These are phyloP conservation scores for Tragelaphus imberbis DNA, from an alignment of 2,113 vertebrate genomes.

Conservation along the genomic window DNA sequence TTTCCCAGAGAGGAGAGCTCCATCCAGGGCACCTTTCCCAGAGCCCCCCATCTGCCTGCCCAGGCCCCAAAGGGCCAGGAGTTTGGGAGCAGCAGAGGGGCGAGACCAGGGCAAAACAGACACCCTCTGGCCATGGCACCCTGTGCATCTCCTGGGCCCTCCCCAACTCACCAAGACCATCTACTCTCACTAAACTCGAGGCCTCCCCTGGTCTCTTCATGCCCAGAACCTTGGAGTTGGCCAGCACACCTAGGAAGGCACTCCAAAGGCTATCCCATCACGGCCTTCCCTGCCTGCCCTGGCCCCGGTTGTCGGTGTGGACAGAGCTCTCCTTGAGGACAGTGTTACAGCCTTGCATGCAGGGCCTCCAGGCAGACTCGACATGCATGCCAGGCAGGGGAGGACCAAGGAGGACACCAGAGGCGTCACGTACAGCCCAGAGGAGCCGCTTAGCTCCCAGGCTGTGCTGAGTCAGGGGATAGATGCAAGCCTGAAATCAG, in stretches of 20 bases:
- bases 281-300: neutral
- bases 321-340: slow-evolving; percentile 73
- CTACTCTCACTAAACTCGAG: neutral
- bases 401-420: neutral
- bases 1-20: slow-evolving; percentile 71
- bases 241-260: neutral
- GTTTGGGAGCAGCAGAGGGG: neutral
- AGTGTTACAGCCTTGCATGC: slow-evolving; percentile 9
- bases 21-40: slow-evolving; percentile 32
- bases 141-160: neutral
- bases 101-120: neutral
- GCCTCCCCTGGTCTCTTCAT: neutral
- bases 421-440: neutral
- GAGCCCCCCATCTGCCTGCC: neutral
- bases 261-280: too few relatives aligned
- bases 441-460: neutral
- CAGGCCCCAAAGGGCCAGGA: neutral
- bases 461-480: slow-evolving; percentile 14
- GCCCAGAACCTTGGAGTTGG: neutral
- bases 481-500: neutral
- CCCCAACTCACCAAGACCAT: neutral
- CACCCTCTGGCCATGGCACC: neutral
- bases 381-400: neutral
- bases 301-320: neutral
- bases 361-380: neutral